Percentiles rank a stretch among this genome's conserved stretches.
Evolutionary conservation across 2,888 invertebrate genomes (phyloP).

Genomic region (Apodemia hepburni): DNA sequence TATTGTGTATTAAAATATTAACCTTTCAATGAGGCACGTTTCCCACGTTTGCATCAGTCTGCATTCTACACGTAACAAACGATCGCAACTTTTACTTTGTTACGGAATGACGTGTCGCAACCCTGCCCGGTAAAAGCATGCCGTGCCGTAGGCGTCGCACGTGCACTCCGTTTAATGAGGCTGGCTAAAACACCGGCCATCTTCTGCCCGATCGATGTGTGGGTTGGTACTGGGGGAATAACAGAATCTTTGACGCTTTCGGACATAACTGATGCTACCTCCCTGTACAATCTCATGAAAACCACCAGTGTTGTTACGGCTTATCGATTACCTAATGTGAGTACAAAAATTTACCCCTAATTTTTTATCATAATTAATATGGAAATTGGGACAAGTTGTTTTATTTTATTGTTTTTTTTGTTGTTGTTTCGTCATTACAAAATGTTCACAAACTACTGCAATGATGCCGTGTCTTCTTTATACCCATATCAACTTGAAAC

Average conservation of each 20-base stretch:
- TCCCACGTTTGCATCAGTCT: background rate
- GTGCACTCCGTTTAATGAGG: conserved; percentile 62
- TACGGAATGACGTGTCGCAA: conserved; percentile 20
- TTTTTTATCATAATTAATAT: too few species aligned
- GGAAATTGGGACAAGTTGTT: too few species aligned
- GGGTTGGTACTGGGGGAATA: conserved; percentile 86
- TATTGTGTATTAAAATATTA: too few species aligned
- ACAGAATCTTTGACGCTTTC: conserved; percentile 89
- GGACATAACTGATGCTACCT: conserved; percentile 84
- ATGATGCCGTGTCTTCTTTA: too few species aligned
- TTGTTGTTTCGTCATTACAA: too few species aligned
- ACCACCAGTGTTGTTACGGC: conserved; percentile 93
- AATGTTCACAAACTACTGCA: too few species aligned
- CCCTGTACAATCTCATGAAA: conserved; percentile 83
- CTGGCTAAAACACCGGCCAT: conserved; percentile 46
- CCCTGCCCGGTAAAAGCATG: conserved; percentile 28
- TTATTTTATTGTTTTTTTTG: too few species aligned
- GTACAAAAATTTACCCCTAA: conserved; percentile 23
- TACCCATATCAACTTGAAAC: too few species aligned
- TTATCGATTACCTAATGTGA: conserved; percentile 47
- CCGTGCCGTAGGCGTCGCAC: conserved; percentile 63
- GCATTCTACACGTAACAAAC: conserved; percentile 1
- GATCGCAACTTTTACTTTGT: conserved; percentile 19
- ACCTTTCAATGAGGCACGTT: background rate
- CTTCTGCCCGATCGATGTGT: conserved; percentile 34